Conservation (phyloP, 2,113 vertebrate species). For the Semicossyphus pulcher region DNA sequence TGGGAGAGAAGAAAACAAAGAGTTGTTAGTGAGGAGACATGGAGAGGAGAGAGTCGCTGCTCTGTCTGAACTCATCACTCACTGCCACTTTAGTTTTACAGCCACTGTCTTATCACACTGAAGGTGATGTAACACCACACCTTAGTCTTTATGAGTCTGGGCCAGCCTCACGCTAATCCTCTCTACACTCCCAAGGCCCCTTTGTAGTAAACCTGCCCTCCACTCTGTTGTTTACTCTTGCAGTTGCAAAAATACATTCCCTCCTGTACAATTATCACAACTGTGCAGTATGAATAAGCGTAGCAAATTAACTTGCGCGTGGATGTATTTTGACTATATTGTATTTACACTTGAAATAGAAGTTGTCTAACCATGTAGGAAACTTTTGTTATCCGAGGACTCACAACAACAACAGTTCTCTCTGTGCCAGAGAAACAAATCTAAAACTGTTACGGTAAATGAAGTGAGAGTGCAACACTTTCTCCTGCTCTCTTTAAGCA, state of each 20-base stretch:
- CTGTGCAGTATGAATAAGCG: too few relatives aligned
- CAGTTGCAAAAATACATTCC: constrained; percentile 8
- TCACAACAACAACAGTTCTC: not conserved
- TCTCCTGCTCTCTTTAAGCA: not conserved
- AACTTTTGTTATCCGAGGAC: not conserved
- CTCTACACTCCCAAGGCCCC: not conserved
- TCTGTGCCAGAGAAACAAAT: not conserved
- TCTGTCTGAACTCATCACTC: constrained; percentile 36
- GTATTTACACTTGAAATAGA: not conserved
- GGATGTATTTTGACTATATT: not conserved
- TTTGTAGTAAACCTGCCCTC: constrained; percentile 32
- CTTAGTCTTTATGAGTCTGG: constrained; percentile 41
- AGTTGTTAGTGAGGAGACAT: constrained; percentile 52
- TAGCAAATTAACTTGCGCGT: too few relatives aligned
- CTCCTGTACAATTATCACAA: not conserved
- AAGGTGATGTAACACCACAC: constrained; percentile 21
- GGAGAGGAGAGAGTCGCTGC: constrained; percentile 20
- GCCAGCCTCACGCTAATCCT: constrained; percentile 37
- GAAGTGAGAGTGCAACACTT: not conserved
- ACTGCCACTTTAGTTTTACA: constrained; percentile 41
- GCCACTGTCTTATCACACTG: not conserved
- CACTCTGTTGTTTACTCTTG: constrained; percentile 16
- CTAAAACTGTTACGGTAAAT: constrained; percentile 5
- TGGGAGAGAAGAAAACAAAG: constrained; percentile 64
- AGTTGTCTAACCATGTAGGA: not conserved